These are phyloP conservation scores for Calidris pugnax DNA, from an alignment of 2,113 vertebrate species.

Conservation along the genomic window DNA sequence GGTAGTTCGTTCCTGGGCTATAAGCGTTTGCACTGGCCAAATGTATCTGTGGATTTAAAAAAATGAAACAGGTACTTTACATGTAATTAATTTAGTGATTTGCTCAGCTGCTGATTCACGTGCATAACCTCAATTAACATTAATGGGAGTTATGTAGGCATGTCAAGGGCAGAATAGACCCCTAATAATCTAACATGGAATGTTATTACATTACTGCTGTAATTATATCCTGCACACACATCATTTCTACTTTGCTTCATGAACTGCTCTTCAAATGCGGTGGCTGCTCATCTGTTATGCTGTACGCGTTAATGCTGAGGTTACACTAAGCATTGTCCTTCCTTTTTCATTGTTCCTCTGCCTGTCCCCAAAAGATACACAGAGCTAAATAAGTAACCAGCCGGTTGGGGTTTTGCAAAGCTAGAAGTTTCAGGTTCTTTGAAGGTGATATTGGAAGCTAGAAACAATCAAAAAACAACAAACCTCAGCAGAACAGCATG, in stretches of 20 bases:
- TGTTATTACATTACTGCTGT: constrained; percentile 64
- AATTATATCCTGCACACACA: constrained; percentile 61
- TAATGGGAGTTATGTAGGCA: constrained; percentile 62
- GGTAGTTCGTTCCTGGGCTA: neutral
- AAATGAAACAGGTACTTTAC: constrained; percentile 55
- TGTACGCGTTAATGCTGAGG: neutral
- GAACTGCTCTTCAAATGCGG: constrained; percentile 31
- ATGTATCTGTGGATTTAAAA: neutral
- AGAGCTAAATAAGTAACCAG: neutral
- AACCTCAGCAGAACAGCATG: constrained; percentile 3
- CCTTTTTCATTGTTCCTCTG: neutral
- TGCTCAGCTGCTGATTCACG: constrained; percentile 54
- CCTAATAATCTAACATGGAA: constrained; percentile 65
- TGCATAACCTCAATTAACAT: constrained; percentile 65
- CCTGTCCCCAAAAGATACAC: neutral
- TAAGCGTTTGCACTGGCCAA: neutral
- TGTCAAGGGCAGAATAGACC: constrained; percentile 58
- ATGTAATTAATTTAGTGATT: constrained; percentile 71
- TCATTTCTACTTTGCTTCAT: constrained; percentile 52
- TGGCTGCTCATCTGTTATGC: constrained; percentile 16
- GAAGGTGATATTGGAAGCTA: neutral
- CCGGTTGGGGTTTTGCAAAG: neutral
- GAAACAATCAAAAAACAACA: neutral
- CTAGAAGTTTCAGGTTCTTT: neutral
- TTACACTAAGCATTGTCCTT: neutral